Conservation (phyloP, 2,888 invertebrate genomes). For the Melieria omissa region DNA sequence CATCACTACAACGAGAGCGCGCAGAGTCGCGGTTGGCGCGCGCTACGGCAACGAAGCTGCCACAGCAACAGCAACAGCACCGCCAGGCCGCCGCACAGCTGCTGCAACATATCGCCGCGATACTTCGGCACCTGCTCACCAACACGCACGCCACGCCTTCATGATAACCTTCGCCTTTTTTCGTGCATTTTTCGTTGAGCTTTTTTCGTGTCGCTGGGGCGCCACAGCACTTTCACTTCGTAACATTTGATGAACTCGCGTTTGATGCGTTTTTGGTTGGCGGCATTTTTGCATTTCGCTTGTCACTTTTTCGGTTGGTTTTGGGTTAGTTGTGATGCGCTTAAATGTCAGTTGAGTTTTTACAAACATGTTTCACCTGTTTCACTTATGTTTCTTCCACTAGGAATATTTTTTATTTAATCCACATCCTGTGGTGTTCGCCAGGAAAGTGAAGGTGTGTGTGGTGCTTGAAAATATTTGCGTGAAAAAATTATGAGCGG, state of each 20-base stretch:
- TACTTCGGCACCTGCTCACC: background rate
- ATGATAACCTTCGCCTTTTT: conserved; percentile 14
- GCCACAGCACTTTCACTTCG: background rate
- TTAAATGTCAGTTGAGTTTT: too few species aligned
- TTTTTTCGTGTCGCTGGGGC: conserved; percentile 42
- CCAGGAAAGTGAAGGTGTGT: too few species aligned
- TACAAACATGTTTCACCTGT: too few species aligned
- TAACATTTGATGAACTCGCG: background rate
- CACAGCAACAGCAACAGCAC: background rate
- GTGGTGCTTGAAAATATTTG: too few species aligned
- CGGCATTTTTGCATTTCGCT: background rate
- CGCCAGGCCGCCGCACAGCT: background rate
- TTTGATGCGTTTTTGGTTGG: background rate
- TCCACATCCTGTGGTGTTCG: too few species aligned
- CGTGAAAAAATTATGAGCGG: too few species aligned
- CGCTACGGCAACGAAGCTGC: background rate
- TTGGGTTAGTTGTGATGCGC: too few species aligned
- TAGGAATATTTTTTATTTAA: too few species aligned
- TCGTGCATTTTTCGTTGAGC: conserved; percentile 29
- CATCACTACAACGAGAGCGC: background rate
- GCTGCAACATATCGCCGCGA: background rate
- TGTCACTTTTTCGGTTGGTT: background rate
- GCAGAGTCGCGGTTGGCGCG: background rate
- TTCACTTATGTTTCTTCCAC: too few species aligned
- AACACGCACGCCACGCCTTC: conserved; percentile 32